Base-by-base conservation (phyloP, 1,140 invertebrate genomes). In the Ceratitis capitata region DNA sequence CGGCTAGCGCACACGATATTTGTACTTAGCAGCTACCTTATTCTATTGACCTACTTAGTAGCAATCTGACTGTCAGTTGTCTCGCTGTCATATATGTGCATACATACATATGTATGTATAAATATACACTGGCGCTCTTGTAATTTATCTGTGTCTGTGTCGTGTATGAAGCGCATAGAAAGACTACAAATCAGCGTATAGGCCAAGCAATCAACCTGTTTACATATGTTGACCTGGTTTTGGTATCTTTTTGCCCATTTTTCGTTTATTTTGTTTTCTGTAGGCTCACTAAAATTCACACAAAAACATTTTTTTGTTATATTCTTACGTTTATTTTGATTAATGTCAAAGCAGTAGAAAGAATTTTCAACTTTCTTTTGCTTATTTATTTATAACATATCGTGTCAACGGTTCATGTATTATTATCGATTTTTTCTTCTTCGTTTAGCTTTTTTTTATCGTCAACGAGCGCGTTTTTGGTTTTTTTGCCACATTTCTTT, bases 11-110 rank as follows among this genome's bases (percentile, higher is more conserved):
- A 32, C n/a, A 19, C n/a, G n/a, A 53, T 47, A 53, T 53, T 35
- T 45, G n/a, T 3, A 47, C 39, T 45, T 78, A 78, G 51, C 23
- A 23, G 23, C 39, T 78, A 45, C 69, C 69, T 45, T 19, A 78
- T 78, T 78, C 19, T 78, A 42, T 78, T 78, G 69, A 78, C 69
- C 69, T 78, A 78, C 69, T 78, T 78, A n/a, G 10, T n/a, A n/a
- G 14, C 35, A 45, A 78, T 39, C 42, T 78, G 69, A 39, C 69
- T 39, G n/a, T 45, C 39, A 78, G 69, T 42, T n/a, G 39, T 23
- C 69, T 7, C 35, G 69, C n/a, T 47, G 39, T 26, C 69, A 45
- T n/a, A n/a, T n/a, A n/a, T n/a, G n/a, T n/a, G n/a, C n/a, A n/a
- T n/a, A n/a, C n/a, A n/a, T n/a, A n/a, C n/a, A n/a, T n/a, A n/a